phyloP scores from a whole-genome alignment of 2,797 vertebrate species.

The Myioborus miniatus region DNA sequence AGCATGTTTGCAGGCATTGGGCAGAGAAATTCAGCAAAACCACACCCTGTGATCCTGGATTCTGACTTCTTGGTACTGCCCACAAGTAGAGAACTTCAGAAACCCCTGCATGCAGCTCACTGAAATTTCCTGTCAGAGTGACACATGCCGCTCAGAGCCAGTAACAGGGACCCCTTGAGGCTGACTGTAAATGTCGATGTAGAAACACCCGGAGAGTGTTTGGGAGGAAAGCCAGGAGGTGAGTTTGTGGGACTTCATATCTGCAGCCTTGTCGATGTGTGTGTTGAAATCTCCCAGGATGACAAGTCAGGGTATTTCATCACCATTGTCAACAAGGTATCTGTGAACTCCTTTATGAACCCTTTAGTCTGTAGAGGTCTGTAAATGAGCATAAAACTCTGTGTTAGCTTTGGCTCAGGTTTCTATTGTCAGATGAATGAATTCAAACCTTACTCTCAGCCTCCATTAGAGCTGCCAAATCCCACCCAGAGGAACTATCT shows the following conservation, averaged over 20 bases:
- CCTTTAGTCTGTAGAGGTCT: constrained; percentile 59
- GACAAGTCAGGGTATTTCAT: constrained; percentile 68
- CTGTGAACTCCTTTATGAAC: constrained; percentile 67
- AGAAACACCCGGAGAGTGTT: background rate
- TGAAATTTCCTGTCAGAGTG: background rate
- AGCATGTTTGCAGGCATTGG: background rate
- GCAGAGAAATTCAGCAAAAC: background rate
- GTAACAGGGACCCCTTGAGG: background rate
- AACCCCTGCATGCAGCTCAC: background rate
- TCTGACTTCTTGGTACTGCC: background rate
- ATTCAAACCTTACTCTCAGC: constrained; percentile 51
- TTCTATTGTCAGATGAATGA: constrained; percentile 68
- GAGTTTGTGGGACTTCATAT: constrained; percentile 45
- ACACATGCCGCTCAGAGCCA: background rate
- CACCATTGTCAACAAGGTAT: constrained; percentile 68
- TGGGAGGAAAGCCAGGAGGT: constrained; percentile 55
- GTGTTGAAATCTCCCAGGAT: constrained; percentile 71
- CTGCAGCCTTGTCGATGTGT: constrained; percentile 55
- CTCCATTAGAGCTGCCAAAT: constrained; percentile 53
- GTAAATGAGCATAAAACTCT: constrained; percentile 69
- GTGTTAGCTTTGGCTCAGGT: constrained; percentile 67
- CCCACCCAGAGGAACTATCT: constrained; percentile 58
- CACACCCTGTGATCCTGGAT: background rate
- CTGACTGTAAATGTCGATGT: background rate
- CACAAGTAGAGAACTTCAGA: background rate